Evolutionary conservation across 2,888 invertebrate genomes (phyloP).

Genomic region (Coecobrya sp.): DNA sequence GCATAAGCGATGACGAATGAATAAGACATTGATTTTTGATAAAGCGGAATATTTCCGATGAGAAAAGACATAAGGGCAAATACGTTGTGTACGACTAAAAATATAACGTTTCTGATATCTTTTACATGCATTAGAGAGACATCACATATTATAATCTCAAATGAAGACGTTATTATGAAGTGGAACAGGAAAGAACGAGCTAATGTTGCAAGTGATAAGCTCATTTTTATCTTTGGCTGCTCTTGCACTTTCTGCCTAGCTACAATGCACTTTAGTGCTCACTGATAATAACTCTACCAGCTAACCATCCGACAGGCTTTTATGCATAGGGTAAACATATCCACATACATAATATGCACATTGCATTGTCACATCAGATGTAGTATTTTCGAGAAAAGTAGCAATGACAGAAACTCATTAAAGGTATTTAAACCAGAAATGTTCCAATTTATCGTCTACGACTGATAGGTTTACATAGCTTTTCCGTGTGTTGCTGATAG

Average conservation of each 20-base stretch:
- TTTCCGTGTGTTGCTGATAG: background rate
- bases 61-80: conserved; percentile 28
- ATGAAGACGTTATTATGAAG: conserved; percentile 52
- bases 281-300: background rate
- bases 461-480: conserved; percentile 49
- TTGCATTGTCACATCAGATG: background rate
- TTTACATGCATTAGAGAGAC: background rate
- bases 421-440: conserved; percentile 61
- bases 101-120: conserved; percentile 30
- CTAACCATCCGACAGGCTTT: background rate
- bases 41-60: conserved; percentile 2
- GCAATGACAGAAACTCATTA: conserved; percentile 61
- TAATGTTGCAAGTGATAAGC: conserved; percentile 50
- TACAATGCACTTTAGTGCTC: conserved; percentile 17
- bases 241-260: conserved; percentile 38
- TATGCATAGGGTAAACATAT: background rate
- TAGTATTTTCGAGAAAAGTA: conserved; percentile 17
- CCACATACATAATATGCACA: too few species aligned
- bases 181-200: background rate
- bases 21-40: conserved; percentile 26
- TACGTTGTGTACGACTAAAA: background rate
- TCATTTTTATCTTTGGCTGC: conserved; percentile 25
- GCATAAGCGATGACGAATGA: conserved; percentile 10
- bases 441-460: conserved; percentile 46
- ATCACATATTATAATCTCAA: background rate